Base-by-base conservation (phyloP, 2,888 invertebrate species). In the Pherbina coryleti region DNA sequence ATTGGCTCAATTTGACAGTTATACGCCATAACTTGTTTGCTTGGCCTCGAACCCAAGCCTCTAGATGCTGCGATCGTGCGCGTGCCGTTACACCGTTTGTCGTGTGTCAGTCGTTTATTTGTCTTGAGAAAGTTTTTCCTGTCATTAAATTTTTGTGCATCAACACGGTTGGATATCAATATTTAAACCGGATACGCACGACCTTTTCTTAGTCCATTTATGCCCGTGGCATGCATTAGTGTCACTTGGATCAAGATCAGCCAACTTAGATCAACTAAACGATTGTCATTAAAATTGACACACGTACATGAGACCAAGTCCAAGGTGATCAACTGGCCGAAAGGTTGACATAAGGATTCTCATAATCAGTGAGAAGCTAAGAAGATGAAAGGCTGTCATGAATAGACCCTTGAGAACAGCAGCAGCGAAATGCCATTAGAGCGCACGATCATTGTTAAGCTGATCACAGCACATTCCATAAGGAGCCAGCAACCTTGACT, bases 71-170 rank as follows among this genome's bases (percentile, higher is more conserved):
- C 9, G 75, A 79, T 60, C 74, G 69, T 79, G 70, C 82, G 82
- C 82, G 82, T 82, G 82, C 82, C 82, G 77, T 77, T 79, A 78
- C 78, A 79, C 78, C 81, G 80, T 77, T 79, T 79, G 81, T 81
- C 81, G 82, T 80, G 81, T 73, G 82, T 66, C 82, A 55, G 51
- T 55, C 60, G 67, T 55, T 72, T 71, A 72, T 44, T 28, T 66
- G 74, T 53, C 28, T 44, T 7, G 14, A 44, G 44, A 44, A 44
- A 44, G 44, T 11, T 44, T n/a, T 22, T 69, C 28, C 55, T n/a
- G n/a, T 34, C 62, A n/a, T 31, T 70, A 25, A 62, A 9, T 74
- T 31, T 49, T 77, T 57, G 34, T 64, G 37, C 51, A 72, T 5
- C 11, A 55, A 70, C 70, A 62, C 66, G 28, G 69, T 57, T 69